phyloP scores from a whole-genome alignment of 2,888 invertebrate genomes.

The Macrosiphum euphorbiae region DNA sequence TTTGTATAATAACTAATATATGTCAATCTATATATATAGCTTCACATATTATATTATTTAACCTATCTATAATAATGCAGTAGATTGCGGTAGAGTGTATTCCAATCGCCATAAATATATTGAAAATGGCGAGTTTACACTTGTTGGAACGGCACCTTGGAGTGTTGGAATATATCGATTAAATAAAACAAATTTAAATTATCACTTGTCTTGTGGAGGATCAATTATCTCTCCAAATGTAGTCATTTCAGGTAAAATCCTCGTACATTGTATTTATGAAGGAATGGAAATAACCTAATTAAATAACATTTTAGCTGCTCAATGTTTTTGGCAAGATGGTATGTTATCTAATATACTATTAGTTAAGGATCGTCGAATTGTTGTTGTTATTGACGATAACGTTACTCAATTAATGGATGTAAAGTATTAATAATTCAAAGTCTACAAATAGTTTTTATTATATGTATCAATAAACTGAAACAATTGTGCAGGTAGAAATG shows the following conservation, averaged over 20 bases:
- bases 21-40: slow-evolving; percentile 67
- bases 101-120: neutral
- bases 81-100: slow-evolving; percentile 48
- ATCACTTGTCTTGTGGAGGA: no score
- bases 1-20: slow-evolving; percentile 48
- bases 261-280: neutral
- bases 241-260: no score
- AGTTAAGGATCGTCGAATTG: no score
- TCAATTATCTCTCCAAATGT: no score
- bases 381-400: neutral
- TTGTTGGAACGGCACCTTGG: slow-evolving; percentile 65
- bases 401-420: neutral
- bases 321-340: slow-evolving; percentile 42
- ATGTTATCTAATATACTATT: neutral
- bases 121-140: no score
- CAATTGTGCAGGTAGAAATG: slow-evolving; percentile 2
- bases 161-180: slow-evolving; percentile 66
- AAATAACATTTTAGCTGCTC: slow-evolving; percentile 53
- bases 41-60: no score
- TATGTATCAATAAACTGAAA: no score
- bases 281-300: neutral
- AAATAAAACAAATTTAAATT: no score
- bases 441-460: no score
- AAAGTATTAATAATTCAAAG: neutral
- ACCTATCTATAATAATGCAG: no score